Percentiles rank a stretch among this genome's conserved stretches.
These are phyloP conservation scores for Stomatorhinus ivindoensis DNA, from an alignment of 2,113 vertebrate genomes.

Conservation along the genomic window DNA sequence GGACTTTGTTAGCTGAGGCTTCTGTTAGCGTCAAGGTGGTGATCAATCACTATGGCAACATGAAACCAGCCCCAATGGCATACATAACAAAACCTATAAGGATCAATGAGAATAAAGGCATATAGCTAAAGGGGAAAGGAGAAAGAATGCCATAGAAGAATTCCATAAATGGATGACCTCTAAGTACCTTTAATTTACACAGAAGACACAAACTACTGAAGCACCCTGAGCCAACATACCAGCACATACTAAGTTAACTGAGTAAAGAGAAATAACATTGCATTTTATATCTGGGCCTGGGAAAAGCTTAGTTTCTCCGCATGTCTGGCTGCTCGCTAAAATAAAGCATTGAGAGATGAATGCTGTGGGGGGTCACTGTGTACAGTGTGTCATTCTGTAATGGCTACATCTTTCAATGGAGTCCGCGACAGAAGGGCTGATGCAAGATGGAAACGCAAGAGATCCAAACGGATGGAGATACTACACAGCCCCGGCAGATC, in stretches of 20 bases:
- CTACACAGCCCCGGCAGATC: background rate
- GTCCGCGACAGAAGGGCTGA: constrained; percentile 55
- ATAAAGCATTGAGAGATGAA: constrained; percentile 88
- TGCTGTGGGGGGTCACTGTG: constrained; percentile 85
- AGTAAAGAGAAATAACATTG: constrained; percentile 58
- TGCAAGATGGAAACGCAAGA: background rate
- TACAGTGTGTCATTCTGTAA: constrained; percentile 89
- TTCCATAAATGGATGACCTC: background rate
- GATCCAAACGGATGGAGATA: background rate
- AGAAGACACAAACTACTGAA: background rate
- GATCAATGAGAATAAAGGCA: background rate
- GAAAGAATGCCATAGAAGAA: background rate
- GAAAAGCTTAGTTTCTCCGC: constrained; percentile 85
- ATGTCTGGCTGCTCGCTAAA: constrained; percentile 79
- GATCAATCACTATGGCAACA: constrained; percentile 11
- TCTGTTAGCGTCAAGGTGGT: background rate
- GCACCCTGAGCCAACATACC: constrained; percentile 30
- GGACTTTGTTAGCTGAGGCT: background rate
- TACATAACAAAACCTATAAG: background rate
- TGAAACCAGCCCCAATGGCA: background rate
- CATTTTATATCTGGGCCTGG: constrained; percentile 83
- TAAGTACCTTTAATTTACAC: background rate
- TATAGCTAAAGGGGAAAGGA: background rate
- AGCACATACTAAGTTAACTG: constrained; percentile 54
- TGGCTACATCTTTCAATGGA: constrained; percentile 87